phyloP scores from a whole-genome alignment of 2,888 invertebrate genomes.

The Strigamia transsilvanica region DNA sequence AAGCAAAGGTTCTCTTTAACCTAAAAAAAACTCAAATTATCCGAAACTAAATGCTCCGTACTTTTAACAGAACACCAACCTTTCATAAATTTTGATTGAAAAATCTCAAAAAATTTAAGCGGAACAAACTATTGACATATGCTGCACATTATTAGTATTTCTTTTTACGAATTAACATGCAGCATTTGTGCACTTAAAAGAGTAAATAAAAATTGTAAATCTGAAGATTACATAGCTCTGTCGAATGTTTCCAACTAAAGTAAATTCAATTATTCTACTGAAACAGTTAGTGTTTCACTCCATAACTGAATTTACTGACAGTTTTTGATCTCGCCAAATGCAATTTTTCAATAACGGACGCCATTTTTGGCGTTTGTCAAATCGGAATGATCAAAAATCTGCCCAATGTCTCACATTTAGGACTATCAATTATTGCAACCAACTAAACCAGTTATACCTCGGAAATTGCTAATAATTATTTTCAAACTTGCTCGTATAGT shows the following conservation, averaged over 20 bases:
- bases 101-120: neutral
- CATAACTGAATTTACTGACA: too few species aligned
- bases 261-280: too few species aligned
- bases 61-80: neutral
- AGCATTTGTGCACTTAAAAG: neutral
- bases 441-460: neutral
- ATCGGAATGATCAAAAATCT: too few species aligned
- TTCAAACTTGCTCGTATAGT: neutral
- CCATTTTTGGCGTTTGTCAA: too few species aligned
- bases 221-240: too few species aligned
- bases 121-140: neutral
- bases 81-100: conserved; percentile 6
- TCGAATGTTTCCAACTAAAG: too few species aligned
- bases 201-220: neutral
- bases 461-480: neutral
- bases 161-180: neutral
- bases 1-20: neutral
- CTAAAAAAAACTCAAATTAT: neutral
- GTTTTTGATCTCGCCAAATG: too few species aligned
- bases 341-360: too few species aligned
- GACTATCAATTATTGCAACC: neutral
- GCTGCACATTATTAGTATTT: neutral
- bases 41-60: neutral
- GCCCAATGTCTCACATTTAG: too few species aligned
- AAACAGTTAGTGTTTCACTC: too few species aligned